Base-by-base conservation (phyloP, 2,797 vertebrate species). In the Siniperca undulata region DNA sequence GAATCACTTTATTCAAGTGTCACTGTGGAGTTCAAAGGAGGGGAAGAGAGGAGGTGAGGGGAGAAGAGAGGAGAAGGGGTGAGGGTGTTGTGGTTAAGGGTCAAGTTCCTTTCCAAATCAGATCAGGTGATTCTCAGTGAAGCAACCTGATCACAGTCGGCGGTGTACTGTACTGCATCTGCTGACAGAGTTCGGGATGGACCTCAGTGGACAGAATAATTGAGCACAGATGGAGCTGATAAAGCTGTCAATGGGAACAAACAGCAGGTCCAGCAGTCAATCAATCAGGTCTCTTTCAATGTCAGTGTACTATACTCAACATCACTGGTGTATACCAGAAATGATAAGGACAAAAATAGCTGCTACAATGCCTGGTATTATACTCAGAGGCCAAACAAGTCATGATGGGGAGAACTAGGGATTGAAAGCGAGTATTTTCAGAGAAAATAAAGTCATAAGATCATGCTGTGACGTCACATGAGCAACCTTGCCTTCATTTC, bases 101-200 rank as follows among this genome's bases (percentile, higher is more conserved):
- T 95, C 91, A 94, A 85, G 86, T 94, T 95, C 89, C 90, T 91
- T 92, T 93, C 88, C 88, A 87, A 93, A 94, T 94, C 87, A 91
- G 93, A 94, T 95, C 91, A 80, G 90, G 89, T 94, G 87, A 80
- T 91, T 91, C 86, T 85, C 73, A 48, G 73, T 16, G 74, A 85
- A 58, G 94, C 74, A 95, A 95, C 91, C 84, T 75, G 93, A 95
- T 93, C 92, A 48, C 76, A 56, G 77, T n/a, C 3, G 68, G 62
- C 12, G 62, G 89, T 89, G 86, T 81, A 76, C 75, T 80, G 80
- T 65, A 56, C 80, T 80, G 67, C 76, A 61, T 88, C 88, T 85
- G 87, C 67, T 84, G 83, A 87, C 92, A 84, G 87, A 71, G 74
- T 78, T 81, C 86, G 84, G 74, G 84, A 86, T 42, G 85, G 84